These are phyloP conservation scores for Zingel zingel DNA, from an alignment of 2,113 vertebrate genomes.

Conservation along the genomic window DNA sequence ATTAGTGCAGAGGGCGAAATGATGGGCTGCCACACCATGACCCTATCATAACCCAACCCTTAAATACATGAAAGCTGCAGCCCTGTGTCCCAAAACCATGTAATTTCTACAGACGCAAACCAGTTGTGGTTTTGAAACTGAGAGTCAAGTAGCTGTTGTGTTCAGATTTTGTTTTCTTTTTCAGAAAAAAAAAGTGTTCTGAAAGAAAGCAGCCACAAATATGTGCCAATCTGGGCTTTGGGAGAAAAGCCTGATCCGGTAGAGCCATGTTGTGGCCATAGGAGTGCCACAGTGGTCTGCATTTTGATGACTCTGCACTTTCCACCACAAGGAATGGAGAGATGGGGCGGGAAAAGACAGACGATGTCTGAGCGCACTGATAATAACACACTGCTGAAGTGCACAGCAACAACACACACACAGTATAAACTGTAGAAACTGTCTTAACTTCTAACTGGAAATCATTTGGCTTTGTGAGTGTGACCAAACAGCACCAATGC, in stretches of 20 bases:
- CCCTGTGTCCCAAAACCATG: conserved; percentile 41
- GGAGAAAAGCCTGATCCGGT: conserved; percentile 59
- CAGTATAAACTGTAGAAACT: not conserved
- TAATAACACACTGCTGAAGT: conserved; percentile 66
- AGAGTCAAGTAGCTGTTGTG: conserved; percentile 43
- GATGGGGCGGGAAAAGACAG: conserved; percentile 38
- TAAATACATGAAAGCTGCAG: conserved; percentile 54
- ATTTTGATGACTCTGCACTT: conserved; percentile 71
- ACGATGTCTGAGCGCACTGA: conserved; percentile 34
- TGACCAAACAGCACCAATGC: conserved; percentile 46
- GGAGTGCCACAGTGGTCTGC: conserved; percentile 60
- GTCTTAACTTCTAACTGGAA: conserved; percentile 27
- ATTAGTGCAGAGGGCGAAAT: conserved; percentile 52
- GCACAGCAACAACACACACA: not conserved
- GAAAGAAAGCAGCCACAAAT: conserved; percentile 68
- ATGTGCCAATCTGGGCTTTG: conserved; percentile 67
- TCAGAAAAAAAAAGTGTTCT: conserved; percentile 35
- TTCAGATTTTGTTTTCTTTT: conserved; percentile 41
- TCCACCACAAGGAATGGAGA: conserved; percentile 53
- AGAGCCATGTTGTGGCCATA: conserved; percentile 62
- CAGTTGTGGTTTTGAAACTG: conserved; percentile 50
- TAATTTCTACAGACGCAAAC: conserved; percentile 42
- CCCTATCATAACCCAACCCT: conserved; percentile 58
- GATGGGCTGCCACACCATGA: conserved; percentile 45
- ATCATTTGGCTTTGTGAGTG: conserved; percentile 3